Percentiles rank a stretch among this genome's conserved stretches.
Evolutionary conservation across 2,888 invertebrate species (phyloP).

Genomic region (Crepidodera aurea): DNA sequence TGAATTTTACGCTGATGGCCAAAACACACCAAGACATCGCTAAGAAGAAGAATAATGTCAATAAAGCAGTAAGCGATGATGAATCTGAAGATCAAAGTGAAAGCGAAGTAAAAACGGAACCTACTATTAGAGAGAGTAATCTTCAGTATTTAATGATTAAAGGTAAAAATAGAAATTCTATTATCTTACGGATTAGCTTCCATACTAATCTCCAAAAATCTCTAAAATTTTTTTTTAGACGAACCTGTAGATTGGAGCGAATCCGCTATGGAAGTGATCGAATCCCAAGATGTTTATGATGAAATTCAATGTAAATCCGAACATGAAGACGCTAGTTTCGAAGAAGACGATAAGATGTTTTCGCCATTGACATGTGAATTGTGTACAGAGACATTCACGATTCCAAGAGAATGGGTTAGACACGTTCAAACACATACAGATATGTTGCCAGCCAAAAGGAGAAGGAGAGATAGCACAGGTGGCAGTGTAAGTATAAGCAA

Average conservation of each 20-base stretch:
- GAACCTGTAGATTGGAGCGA: slow-evolving; percentile 79
- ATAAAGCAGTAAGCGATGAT: slow-evolving; percentile 24
- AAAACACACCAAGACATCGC: neutral
- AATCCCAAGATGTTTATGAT: slow-evolving; percentile 72
- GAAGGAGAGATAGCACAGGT: slow-evolving; percentile 65
- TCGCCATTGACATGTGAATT: slow-evolving; percentile 83
- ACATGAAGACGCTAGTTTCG: slow-evolving; percentile 61
- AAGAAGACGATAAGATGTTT: slow-evolving; percentile 72
- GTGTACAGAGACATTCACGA: slow-evolving; percentile 83
- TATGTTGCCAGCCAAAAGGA: slow-evolving; percentile 66
- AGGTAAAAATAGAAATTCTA: too few relatives aligned
- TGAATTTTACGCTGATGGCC: slow-evolving; percentile 17
- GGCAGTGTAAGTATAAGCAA: slow-evolving; percentile 40
- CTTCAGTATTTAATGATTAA: slow-evolving; percentile 60
- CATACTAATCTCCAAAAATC: too few relatives aligned
- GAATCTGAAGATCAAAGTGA: slow-evolving; percentile 18
- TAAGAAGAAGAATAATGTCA: slow-evolving; percentile 37
- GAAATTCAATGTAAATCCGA: slow-evolving; percentile 78
- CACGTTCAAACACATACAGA: slow-evolving; percentile 84
- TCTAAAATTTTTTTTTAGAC: too few relatives aligned
- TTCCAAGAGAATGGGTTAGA: slow-evolving; percentile 83
- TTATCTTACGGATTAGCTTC: too few relatives aligned
- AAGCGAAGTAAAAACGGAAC: slow-evolving; percentile 26
- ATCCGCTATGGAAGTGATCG: slow-evolving; percentile 66
- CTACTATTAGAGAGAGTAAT: slow-evolving; percentile 34